Evolutionary conservation across 2,797 vertebrate genomes (phyloP).

Genomic region (Denticeps clupeoides): DNA sequence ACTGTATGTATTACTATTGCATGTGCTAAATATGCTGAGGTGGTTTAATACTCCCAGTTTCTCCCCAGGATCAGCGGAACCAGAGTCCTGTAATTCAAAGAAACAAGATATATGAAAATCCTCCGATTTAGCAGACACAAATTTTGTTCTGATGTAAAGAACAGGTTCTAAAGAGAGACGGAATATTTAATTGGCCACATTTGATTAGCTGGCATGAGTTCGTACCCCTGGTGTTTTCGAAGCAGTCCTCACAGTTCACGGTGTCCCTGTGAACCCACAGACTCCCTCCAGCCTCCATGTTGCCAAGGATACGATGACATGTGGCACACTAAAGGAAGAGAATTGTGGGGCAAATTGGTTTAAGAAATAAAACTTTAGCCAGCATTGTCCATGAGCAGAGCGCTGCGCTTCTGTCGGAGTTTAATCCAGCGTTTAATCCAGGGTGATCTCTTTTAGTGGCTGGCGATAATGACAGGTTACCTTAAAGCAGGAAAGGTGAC

Average conservation of each 20-base stretch:
- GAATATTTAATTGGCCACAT: no score
- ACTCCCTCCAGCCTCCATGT: constrained; percentile 15
- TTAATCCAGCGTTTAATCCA: neutral
- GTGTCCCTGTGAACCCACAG: constrained; percentile 19
- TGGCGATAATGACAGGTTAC: constrained; percentile 4
- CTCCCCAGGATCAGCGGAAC: no score
- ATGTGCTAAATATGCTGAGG: no score
- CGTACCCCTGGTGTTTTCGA: constrained; percentile 17
- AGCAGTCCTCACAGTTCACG: constrained; percentile 18
- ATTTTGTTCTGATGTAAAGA: no score
- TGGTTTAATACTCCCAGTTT: no score
- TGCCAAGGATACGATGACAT: constrained; percentile 13
- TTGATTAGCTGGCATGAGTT: neutral
- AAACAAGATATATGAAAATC: no score
- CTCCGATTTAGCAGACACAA: no score
- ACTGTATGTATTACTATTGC: no score
- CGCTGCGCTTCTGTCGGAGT: no score
- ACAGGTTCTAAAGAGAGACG: neutral
- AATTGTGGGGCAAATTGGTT: no score
- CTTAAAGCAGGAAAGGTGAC: constrained; percentile 28
- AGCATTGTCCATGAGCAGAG: no score
- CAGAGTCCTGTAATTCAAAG: no score
- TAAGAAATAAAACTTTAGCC: neutral
- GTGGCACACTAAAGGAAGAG: constrained; percentile 10
- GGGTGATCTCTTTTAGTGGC: neutral